These are phyloP conservation scores for Agonopterix heracliana DNA, from an alignment of 2,888 invertebrate species.

Conservation along the genomic window DNA sequence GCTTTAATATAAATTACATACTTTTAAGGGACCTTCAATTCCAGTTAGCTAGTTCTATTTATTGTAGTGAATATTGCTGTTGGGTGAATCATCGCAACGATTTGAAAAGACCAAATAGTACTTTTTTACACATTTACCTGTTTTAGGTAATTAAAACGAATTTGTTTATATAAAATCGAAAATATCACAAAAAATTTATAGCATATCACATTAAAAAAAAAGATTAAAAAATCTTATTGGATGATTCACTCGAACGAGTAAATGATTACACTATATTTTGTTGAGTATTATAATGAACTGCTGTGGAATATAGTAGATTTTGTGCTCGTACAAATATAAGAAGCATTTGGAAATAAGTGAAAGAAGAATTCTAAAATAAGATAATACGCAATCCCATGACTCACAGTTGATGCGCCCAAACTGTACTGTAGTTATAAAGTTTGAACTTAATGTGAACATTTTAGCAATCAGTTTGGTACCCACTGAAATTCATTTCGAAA, in stretches of 20 bases:
- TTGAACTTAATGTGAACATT: conserved; percentile 60
- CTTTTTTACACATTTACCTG: conserved; percentile 65
- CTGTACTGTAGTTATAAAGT: conserved; percentile 60
- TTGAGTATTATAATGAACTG: conserved; percentile 64
- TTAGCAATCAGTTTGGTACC: conserved; percentile 65
- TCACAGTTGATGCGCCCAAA: conserved; percentile 57
- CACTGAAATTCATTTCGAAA: conserved; percentile 69
- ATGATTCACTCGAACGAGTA: conserved; percentile 57
- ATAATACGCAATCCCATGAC: conserved; percentile 49
- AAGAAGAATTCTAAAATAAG: conserved; percentile 55
- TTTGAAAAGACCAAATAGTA: conserved; percentile 71
- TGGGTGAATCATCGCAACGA: conserved; percentile 58
- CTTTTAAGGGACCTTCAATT: conserved; percentile 76
- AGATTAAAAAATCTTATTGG: conserved; percentile 44
- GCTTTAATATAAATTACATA: conserved; percentile 67
- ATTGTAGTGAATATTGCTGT: conserved; percentile 66
- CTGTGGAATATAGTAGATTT: conserved; percentile 57
- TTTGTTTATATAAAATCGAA: conserved; percentile 57
- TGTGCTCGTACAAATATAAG: conserved; percentile 63
- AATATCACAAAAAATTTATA: conserved; percentile 68
- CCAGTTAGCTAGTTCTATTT: conserved; percentile 74
- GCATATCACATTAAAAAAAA: conserved; percentile 63
- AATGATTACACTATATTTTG: conserved; percentile 69
- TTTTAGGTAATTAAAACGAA: conserved; percentile 57
- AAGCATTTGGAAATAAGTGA: conserved; percentile 75